phyloP scores from a whole-genome alignment of 30 jellyfish, hydroid and myxozoan genomes.

The Morbakka virulenta region DNA sequence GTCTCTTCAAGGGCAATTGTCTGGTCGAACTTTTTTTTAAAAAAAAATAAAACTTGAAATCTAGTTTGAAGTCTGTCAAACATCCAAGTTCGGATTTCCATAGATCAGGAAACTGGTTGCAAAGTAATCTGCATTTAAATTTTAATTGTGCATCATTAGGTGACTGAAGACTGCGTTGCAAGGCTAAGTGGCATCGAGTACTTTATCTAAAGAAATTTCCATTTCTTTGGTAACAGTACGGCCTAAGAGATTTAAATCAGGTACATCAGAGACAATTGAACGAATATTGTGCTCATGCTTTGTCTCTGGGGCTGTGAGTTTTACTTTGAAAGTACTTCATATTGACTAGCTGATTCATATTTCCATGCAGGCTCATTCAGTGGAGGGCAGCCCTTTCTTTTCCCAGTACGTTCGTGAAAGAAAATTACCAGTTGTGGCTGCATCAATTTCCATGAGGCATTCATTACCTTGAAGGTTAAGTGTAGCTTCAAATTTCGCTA shows the following conservation, averaged over 20 bases:
- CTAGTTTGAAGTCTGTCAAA: constrained; percentile 13
- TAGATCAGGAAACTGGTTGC: constrained; percentile 12
- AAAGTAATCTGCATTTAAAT: too few species aligned
- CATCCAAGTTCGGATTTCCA: constrained; percentile 14
- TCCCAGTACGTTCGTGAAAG: constrained; percentile 8
- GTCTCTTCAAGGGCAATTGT: too few species aligned
- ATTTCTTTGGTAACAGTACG: neutral
- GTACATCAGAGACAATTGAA: constrained; percentile 9
- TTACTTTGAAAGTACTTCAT: constrained; percentile 2
- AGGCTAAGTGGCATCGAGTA: too few species aligned
- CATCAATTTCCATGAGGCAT: constrained; percentile 5
- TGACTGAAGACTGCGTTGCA: too few species aligned
- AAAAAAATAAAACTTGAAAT: too few species aligned
- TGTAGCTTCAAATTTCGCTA: too few species aligned
- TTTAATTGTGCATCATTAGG: too few species aligned
- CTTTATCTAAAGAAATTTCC: constrained; percentile 18
- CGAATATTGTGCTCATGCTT: too few species aligned
- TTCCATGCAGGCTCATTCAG: neutral
- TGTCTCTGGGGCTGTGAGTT: too few species aligned
- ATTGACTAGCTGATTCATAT: constrained; percentile 8
- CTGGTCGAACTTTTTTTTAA: too few species aligned
- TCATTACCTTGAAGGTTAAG: too few species aligned
- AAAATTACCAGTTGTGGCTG: constrained; percentile 19
- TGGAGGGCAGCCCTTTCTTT: constrained; percentile 16
- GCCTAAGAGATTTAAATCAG: constrained; percentile 34